Percentiles rank a stretch among this genome's conserved stretches.
These are phyloP conservation scores for Acyrthosiphon pisum DNA, from an alignment of 1,140 invertebrate genomes.

Conservation along the genomic window DNA sequence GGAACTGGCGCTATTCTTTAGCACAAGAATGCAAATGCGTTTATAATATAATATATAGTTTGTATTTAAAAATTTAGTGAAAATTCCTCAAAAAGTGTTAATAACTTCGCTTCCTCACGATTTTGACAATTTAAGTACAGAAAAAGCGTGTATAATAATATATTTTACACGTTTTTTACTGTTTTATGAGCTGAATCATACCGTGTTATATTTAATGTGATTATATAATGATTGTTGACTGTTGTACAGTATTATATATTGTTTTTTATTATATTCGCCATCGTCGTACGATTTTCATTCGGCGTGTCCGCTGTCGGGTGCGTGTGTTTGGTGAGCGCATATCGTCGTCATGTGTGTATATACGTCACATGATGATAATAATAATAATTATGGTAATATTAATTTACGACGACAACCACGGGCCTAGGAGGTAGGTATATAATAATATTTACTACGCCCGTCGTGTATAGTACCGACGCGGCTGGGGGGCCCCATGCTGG, in stretches of 20 bases:
- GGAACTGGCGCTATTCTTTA: neutral
- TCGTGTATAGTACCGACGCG: neutral
- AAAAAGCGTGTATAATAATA: too few species aligned
- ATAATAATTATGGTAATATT: constrained; percentile 35
- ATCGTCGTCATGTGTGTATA: neutral
- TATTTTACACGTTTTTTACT: too few species aligned
- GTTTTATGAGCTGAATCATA: too few species aligned
- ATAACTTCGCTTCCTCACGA: neutral
- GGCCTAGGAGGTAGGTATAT: neutral
- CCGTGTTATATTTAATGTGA: neutral
- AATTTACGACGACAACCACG: constrained; percentile 45
- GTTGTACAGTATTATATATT: neutral
- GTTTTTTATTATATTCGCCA: neutral
- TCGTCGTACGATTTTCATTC: neutral
- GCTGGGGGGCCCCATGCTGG: constrained; percentile 12
- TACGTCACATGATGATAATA: neutral
- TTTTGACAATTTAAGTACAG: too few species aligned
- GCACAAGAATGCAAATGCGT: too few species aligned
- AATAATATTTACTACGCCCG: neutral
- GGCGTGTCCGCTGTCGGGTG: neutral
- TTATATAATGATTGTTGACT: neutral
- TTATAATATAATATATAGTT: neutral
- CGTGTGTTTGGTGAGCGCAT: neutral
- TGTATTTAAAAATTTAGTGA: neutral
- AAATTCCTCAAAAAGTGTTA: neutral